A percentile compares a stretch with the other conserved stretches of the same genome.
Conservation (phyloP, 2,888 invertebrate species). For the Acrobasis suavella region DNA sequence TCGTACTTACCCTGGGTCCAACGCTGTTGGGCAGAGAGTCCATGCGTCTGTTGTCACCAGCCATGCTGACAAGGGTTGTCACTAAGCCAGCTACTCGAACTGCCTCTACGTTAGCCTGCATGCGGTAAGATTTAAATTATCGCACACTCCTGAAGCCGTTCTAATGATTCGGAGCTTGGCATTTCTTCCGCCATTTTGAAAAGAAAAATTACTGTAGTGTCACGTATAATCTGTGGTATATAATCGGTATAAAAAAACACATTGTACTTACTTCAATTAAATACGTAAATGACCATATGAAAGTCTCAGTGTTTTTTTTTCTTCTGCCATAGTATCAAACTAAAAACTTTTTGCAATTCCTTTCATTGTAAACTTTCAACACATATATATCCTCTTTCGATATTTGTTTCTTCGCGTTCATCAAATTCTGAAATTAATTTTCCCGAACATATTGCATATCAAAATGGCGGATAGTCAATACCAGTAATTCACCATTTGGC, state of each 20-base stretch:
- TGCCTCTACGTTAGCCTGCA: conserved; percentile 90
- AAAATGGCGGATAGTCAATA: background rate
- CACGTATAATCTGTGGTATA: too few species aligned
- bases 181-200: conserved; percentile 31
- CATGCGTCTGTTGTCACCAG: conserved; percentile 84
- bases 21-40: conserved; percentile 78
- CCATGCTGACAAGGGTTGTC: conserved; percentile 91
- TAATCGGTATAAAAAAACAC: too few species aligned
- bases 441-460: conserved; percentile 22
- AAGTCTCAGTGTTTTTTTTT: too few species aligned
- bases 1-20: conserved; percentile 76
- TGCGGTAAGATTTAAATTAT: conserved; percentile 80
- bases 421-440: too few species aligned
- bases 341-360: too few species aligned
- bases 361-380: too few species aligned
- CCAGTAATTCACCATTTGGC: background rate
- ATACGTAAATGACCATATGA: too few species aligned
- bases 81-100: conserved; percentile 91
- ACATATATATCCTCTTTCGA: too few species aligned
- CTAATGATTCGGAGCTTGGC: conserved; percentile 29
- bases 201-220: conserved; percentile 10
- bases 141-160: conserved; percentile 46
- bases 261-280: too few species aligned
- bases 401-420: too few species aligned
- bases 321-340: too few species aligned